Base-by-base conservation (phyloP, 2,888 invertebrate species). In the Neria commutata region DNA sequence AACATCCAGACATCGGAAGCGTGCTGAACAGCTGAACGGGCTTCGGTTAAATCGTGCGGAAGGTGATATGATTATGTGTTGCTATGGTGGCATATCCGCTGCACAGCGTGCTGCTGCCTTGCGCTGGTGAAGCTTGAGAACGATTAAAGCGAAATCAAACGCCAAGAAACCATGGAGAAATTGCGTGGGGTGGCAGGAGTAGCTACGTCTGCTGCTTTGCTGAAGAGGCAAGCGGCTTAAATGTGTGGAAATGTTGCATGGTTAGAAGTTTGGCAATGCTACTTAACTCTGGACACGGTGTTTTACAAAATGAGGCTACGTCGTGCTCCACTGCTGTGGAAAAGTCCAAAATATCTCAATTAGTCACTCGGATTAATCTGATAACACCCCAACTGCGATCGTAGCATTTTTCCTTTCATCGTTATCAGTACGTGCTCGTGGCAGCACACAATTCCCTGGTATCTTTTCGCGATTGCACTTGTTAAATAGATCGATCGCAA, bases 11-110 rank as follows among this genome's bases (percentile, higher is more conserved):
- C 47, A 14, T n/a, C n/a, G n/a, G n/a, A n/a, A n/a, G n/a, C n/a
- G n/a, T n/a, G n/a, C n/a, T n/a, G n/a, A n/a, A 55, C 24, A 54
- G 23, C 24, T 64, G 61, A 64, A 63, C 53, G 61, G 61, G 58
- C 54, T 61, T 54, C 67, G 62, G 76, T 75, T 80, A 74, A 81
- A 81, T 81, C 80, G 80, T 71, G 73, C 70, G 75, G 79, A 81
- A 81, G 72, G 73, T 75, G 79, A 81, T 79, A 76, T 77, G 79
- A 81, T 80, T 81, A 80, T 76, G 74, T 62, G 67, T 70, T 62
- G 29, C 62, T 65, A 64, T 65, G 56, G 65, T 46, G 54, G 53
- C 67, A 64, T 60, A 56, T 63, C 56, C 60, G 58, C n/a, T 47
- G 21, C 50, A 46, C 46, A 33, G 52, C 17, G 19, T 47, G 45